Percentiles rank a stretch among this genome's conserved stretches.
These are phyloP conservation scores for Prionailurus viverrinus DNA, from an alignment of 2,113 vertebrate species.

Conservation along the genomic window DNA sequence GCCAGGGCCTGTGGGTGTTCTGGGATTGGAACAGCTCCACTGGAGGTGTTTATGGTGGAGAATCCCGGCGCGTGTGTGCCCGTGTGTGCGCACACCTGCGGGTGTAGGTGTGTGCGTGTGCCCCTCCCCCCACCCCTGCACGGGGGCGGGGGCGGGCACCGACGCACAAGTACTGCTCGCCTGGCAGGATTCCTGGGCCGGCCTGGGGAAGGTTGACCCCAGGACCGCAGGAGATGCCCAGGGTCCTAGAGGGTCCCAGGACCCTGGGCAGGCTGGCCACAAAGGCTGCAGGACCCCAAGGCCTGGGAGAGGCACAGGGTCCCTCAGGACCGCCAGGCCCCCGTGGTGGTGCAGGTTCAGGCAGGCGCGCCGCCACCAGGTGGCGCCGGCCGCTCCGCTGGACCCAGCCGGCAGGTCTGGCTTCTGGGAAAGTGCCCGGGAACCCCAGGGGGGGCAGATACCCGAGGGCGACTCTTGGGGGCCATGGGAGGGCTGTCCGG, in stretches of 20 bases:
- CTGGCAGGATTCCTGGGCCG: not conserved
- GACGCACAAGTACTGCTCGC: not conserved
- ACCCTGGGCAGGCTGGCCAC: fast-evolving
- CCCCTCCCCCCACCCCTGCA: not conserved
- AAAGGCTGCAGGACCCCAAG: fast-evolving
- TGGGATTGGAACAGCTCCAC: not conserved
- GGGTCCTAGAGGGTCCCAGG: not conserved
- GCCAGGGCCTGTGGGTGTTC: fast-evolving
- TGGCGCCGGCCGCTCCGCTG: not conserved
- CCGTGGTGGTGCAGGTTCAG: not conserved
- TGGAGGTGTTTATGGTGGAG: fast-evolving
- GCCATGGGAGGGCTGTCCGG: fast-evolving
- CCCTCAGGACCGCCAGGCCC: not conserved
- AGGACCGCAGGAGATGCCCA: too few relatives aligned
- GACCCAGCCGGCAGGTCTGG: fast-evolving
- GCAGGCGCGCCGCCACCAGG: not conserved
- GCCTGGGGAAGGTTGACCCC: not conserved
- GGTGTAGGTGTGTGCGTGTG: not conserved
- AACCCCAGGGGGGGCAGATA: fast-evolving
- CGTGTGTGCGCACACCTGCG: fast-evolving
- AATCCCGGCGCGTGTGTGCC: fast-evolving
- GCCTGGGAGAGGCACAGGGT: not conserved
- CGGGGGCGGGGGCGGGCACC: not conserved
- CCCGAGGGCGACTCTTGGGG: fast-evolving
- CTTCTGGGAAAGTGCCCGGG: fast-evolving